A percentile compares a stretch with the other conserved stretches of the same genome.
phyloP scores from a whole-genome alignment of 2,888 invertebrate genomes.

The Lepidocyrtinus sp. region DNA sequence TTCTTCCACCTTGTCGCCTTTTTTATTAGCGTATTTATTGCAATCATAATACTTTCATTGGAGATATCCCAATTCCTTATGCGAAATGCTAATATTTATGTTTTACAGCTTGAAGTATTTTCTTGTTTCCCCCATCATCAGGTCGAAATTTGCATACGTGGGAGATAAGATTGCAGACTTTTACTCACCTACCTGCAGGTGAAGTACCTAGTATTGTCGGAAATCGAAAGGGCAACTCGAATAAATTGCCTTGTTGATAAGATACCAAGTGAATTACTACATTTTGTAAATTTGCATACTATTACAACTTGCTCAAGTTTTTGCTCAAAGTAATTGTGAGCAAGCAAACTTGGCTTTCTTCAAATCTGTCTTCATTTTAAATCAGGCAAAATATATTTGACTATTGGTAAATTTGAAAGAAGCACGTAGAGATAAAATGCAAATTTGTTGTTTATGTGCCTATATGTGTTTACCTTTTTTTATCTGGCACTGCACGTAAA shows the following conservation, averaged over 20 bases:
- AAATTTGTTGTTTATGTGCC: neutral
- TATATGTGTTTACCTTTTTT: neutral
- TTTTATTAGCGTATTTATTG: constrained; percentile 36
- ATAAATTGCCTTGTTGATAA: constrained; percentile 26
- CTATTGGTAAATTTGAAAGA: too few species aligned
- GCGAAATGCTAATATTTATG: neutral
- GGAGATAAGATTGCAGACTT: neutral
- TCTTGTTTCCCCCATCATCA: neutral
- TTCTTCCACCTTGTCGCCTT: neutral
- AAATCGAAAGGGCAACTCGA: neutral
- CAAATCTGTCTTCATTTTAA: too few species aligned
- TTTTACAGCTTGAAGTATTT: neutral
- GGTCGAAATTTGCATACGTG: neutral
- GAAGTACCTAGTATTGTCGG: neutral
- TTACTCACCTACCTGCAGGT: neutral
- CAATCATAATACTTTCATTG: constrained; percentile 24
- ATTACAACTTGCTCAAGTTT: neutral
- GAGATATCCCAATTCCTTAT: neutral
- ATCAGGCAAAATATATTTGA: too few species aligned
- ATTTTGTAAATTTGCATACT: constrained; percentile 31
- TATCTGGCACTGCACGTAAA: neutral
- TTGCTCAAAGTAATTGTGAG: too few species aligned
- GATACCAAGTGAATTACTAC: constrained; percentile 3
- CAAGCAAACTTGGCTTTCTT: too few species aligned
- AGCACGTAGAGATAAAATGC: constrained; percentile 11